Conservation (phyloP, 2,888 invertebrate species). For the Oscheius myriophilus region DNA sequence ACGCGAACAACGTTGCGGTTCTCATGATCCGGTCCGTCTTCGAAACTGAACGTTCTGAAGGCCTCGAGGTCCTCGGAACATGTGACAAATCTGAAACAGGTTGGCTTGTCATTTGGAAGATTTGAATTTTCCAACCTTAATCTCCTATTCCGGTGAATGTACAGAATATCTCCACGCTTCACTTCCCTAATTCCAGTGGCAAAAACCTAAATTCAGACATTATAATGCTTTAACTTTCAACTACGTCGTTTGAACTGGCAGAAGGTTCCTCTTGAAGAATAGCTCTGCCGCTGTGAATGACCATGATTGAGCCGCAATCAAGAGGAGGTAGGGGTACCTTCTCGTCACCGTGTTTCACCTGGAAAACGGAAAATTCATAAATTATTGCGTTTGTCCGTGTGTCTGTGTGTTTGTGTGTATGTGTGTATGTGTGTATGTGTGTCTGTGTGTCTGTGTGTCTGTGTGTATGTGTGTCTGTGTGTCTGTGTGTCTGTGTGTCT, state of each 20-base stretch:
- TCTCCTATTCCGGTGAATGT: conserved; percentile 57
- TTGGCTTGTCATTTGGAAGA: background rate
- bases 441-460: too few species aligned
- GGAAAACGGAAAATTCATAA: background rate
- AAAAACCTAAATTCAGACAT: background rate
- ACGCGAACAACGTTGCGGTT: conserved; percentile 30
- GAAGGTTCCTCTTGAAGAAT: conserved; percentile 40
- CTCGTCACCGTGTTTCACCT: conserved; percentile 13
- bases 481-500: too few species aligned
- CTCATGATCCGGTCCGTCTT: conserved; percentile 65
- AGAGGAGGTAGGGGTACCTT: conserved; percentile 54
- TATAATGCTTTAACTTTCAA: background rate
- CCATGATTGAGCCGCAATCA: conserved; percentile 65
- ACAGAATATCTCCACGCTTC: conserved; percentile 63
- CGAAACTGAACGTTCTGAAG: conserved; percentile 67
- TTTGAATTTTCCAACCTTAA: conserved; percentile 35
- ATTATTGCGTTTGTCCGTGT: background rate
- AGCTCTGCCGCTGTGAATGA: conserved; percentile 62
- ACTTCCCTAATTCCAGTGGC: conserved; percentile 23
- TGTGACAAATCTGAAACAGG: conserved; percentile 35
- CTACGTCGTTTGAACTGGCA: background rate
- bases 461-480: too few species aligned
- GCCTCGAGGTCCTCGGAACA: conserved; percentile 53
- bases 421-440: too few species aligned
- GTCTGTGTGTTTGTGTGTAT: too few species aligned